Conservation (phyloP, 2,113 vertebrate species). For the Pyxicephalus adspersus region DNA sequence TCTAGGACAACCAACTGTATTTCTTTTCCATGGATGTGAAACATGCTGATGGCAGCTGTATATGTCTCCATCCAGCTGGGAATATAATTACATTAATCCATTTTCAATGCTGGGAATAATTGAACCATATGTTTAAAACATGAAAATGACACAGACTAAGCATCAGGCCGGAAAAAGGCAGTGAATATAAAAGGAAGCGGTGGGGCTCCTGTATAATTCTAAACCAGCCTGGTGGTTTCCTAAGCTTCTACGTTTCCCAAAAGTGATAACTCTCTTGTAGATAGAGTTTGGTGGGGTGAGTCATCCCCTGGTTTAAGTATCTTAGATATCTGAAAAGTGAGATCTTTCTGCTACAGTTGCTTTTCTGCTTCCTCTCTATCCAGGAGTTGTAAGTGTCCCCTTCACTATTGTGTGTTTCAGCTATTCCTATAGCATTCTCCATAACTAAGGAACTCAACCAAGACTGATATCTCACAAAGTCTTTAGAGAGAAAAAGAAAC, state of each 20-base stretch:
- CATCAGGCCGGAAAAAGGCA: neutral
- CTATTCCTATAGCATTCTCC: no score
- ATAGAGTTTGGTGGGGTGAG: no score
- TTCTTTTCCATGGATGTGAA: conserved; percentile 8
- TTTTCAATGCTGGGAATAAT: conserved; percentile 2
- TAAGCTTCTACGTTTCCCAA: neutral
- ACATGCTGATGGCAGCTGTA: conserved; percentile 10
- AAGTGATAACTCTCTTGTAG: neutral
- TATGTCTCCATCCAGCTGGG: conserved; percentile 22
- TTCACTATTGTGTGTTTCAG: no score
- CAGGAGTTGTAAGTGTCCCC: no score
- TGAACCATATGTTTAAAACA: conserved; percentile 11
- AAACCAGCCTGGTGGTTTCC: neutral
- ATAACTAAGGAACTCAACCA: no score
- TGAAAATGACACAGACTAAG: neutral
- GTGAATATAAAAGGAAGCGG: neutral
- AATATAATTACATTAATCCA: conserved; percentile 40
- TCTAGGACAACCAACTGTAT: neutral
- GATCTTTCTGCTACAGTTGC: no score
- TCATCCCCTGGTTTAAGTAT: no score
- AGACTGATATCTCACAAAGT: no score
- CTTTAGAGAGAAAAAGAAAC: no score
- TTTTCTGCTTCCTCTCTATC: no score
- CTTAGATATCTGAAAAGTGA: no score
- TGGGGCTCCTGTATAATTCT: neutral